phyloP scores from a whole-genome alignment of 2,888 invertebrate species.

The Carcina quercana region DNA sequence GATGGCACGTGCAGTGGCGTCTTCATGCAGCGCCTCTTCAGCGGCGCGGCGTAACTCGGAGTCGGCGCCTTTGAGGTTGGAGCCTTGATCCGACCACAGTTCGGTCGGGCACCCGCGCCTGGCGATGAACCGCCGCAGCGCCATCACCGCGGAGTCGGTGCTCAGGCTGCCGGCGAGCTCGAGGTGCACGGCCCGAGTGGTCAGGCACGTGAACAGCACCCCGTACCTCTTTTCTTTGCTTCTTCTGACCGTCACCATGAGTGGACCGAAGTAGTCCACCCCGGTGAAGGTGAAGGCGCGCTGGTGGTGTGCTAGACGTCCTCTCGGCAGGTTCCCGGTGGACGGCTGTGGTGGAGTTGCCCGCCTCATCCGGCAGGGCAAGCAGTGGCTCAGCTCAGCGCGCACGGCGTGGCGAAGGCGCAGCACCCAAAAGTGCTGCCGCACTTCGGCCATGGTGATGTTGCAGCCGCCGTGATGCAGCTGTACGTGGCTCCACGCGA shows the following conservation, averaged over 20 bases:
- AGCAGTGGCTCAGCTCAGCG: background rate
- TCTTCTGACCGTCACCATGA: slow-evolving; percentile 4
- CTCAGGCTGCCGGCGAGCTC: slow-evolving; percentile 1
- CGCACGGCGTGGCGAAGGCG: slow-evolving; percentile 1
- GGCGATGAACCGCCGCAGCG: slow-evolving; percentile 2
- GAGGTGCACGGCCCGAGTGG: slow-evolving; percentile 1
- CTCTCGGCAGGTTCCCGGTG: background rate
- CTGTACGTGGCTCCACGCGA: background rate
- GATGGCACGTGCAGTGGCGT: slow-evolving; percentile 3
- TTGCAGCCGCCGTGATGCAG: slow-evolving; percentile 4
- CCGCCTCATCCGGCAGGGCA: background rate
- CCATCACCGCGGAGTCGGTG: slow-evolving; percentile 6
- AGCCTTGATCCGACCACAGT: slow-evolving; percentile 8
- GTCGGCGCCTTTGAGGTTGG: slow-evolving; percentile 7
- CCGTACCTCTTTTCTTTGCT: slow-evolving; percentile 1
- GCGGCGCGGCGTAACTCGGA: slow-evolving; percentile 5
- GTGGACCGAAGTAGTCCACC: slow-evolving; percentile 10
- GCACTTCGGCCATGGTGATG: slow-evolving; percentile 4
- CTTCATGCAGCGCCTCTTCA: slow-evolving; percentile 2
- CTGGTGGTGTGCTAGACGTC: background rate
- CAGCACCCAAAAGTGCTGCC: slow-evolving; percentile 2
- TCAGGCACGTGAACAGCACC: slow-evolving; percentile 2
- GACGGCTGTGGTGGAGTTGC: background rate
- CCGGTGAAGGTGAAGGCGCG: slow-evolving; percentile 7
- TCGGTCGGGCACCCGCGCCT: slow-evolving; percentile 4